Evolutionary conservation across 2,797 vertebrate genomes (phyloP).

Genomic region (Anabas testudineus): DNA sequence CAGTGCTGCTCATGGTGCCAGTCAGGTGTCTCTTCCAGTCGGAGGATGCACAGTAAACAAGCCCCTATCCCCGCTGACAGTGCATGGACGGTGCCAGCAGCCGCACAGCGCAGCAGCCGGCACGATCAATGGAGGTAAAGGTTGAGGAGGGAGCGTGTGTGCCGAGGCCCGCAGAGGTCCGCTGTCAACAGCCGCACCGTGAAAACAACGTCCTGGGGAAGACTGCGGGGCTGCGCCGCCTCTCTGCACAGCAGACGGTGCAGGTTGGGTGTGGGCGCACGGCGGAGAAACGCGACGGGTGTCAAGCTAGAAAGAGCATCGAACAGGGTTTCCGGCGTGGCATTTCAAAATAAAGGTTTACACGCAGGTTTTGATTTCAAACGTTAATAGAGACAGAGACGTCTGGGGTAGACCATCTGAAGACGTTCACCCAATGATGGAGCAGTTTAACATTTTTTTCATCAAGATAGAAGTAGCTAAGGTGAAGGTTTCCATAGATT

Average conservation of each 20-base stretch:
- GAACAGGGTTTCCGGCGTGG: rapidly evolving
- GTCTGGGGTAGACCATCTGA: too few relatives aligned
- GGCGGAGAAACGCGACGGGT: neutral
- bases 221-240: conserved; percentile 65
- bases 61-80: conserved; percentile 61
- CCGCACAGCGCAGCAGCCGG: conserved; percentile 35
- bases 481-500: too few relatives aligned
- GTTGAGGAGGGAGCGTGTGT: neutral
- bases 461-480: too few relatives aligned
- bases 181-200: conserved; percentile 32
- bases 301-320: neutral
- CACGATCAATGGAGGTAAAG: conserved; percentile 17
- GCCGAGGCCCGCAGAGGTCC: conserved; percentile 28
- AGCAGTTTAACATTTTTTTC: too few relatives aligned
- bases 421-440: too few relatives aligned
- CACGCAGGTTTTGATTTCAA: too few relatives aligned
- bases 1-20: conserved; percentile 84
- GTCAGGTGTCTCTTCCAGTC: conserved; percentile 52
- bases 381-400: too few relatives aligned
- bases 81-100: conserved; percentile 58
- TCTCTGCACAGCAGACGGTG: conserved; percentile 28
- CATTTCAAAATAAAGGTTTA: conserved; percentile 49
- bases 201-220: conserved; percentile 50
- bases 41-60: conserved; percentile 67
- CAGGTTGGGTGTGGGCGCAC: conserved; percentile 75